phyloP scores from a whole-genome alignment of 2,888 invertebrate species.

The Dolichopus griseipennis region DNA sequence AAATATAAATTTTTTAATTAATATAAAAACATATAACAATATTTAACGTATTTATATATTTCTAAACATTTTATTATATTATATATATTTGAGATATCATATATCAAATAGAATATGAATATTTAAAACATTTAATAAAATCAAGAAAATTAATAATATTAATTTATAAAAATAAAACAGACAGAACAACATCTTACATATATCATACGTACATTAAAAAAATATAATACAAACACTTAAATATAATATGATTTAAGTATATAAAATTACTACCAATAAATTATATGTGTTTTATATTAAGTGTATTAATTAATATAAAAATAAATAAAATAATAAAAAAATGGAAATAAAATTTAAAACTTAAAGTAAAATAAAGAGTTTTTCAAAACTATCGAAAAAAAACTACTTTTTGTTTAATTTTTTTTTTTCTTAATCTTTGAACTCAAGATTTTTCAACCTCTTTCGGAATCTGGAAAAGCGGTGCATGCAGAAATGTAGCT shows the following conservation, averaged over 20 bases:
- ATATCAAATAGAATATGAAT: too few relatives aligned
- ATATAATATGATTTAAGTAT: neutral
- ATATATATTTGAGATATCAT: neutral
- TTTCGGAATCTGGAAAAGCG: too few relatives aligned
- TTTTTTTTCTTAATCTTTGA: neutral
- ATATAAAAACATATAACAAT: neutral
- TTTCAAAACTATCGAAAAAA: neutral
- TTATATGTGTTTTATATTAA: neutral
- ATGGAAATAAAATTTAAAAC: neutral
- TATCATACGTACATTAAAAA: neutral
- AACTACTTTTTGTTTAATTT: neutral
- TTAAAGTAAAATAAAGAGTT: neutral
- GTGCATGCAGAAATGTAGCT: too few relatives aligned
- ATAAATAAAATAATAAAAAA: neutral
- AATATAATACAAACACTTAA: neutral
- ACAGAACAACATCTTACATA: neutral
- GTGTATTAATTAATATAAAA: neutral
- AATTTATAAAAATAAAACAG: neutral
- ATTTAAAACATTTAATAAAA: too few relatives aligned
- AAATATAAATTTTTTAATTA: neutral
- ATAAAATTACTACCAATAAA: neutral
- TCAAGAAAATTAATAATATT: too few relatives aligned
- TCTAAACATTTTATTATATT: neutral
- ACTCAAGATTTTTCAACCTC: too few relatives aligned
- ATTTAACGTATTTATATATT: neutral